Evolutionary conservation across 2,113 vertebrate species (phyloP), one percentile per base, ranked within the genome.

Genomic region (Addax nasomaculatus): DNA sequence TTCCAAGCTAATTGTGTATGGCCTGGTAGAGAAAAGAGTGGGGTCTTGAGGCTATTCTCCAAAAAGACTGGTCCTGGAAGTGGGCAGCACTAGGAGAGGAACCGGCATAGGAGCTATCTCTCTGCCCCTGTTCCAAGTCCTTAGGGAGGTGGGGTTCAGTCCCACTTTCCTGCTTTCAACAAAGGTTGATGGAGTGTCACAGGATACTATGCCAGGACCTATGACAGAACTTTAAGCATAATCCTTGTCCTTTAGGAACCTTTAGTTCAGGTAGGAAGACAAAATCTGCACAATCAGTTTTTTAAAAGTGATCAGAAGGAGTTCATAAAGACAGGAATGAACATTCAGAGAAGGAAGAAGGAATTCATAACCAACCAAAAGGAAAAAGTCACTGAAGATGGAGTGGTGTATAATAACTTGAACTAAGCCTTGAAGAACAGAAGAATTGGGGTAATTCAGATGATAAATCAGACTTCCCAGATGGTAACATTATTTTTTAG

Each of bases 401-500:
- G 25, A 92, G 29, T 87, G 5, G 9, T 53, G 3, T 53, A 43
- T 76, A 43, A 43, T 27, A 47, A 76, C 57, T 36, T 29, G 64
- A 95, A 53, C 90, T 83, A 58, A 90, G 5, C 36, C 29, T 83
- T 67, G 79, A 97, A 98, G 87, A 64, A 94, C 58, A 58, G 81
- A 89, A 92, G 53, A 81, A 90, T 93, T 85, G 47, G 67, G 60
- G 36, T 45, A 85, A 62, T 84, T 39, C 60, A 94, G 85, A 62
- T 1, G 25, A 64, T 89, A 95, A 96, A 94, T 95, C 96, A 97
- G 90, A 70, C 81, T 96, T 93, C 29, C 76, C 95, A 91, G 76
- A 62, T 94, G 88, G 85, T 93, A 67, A 43, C 70, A 62, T 89
- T 95, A 67, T 96, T 96, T 95, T 93, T 73, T 60, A 93, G 88